These are phyloP conservation scores for Penelope pileata DNA, from an alignment of 2,113 vertebrate species.

Conservation along the genomic window DNA sequence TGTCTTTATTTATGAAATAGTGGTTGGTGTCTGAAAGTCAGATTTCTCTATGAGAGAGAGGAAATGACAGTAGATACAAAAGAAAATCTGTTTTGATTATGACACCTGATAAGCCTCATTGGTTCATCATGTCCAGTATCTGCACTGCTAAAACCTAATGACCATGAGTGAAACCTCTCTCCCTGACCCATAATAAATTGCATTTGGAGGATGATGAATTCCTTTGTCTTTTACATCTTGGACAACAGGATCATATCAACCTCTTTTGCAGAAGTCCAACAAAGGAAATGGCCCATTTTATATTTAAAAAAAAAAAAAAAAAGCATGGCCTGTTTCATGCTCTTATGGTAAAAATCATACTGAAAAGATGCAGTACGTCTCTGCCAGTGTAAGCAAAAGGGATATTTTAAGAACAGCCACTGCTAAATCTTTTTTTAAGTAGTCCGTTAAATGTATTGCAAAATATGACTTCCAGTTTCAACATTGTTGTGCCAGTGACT, in stretches of 20 bases:
- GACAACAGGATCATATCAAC: constrained; percentile 14
- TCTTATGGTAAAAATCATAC: not conserved
- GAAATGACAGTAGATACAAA: constrained; percentile 26
- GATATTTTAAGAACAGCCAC: not conserved
- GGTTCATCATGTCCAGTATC: constrained; percentile 62
- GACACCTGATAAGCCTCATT: constrained; percentile 61
- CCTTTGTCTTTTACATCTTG: constrained; percentile 20
- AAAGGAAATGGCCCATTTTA: not conserved
- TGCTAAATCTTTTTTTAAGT: not conserved
- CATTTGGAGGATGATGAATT: constrained; percentile 38
- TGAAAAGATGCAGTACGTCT: not conserved
- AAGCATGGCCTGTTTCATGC: not conserved
- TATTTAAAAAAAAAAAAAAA: not conserved
- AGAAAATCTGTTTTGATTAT: constrained; percentile 67
- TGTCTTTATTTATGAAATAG: not conserved
- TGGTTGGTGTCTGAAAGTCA: not conserved
- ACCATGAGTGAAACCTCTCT: constrained; percentile 43
- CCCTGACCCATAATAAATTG: constrained; percentile 55
- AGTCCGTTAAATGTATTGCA: not conserved
- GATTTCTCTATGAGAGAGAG: not conserved
- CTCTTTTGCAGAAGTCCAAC: not conserved
- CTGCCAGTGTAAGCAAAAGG: not conserved
- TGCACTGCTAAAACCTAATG: constrained; percentile 5
- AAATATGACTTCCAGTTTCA: not conserved
- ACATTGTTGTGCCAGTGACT: not conserved